Percentiles rank a stretch among this genome's conserved stretches.
phyloP scores from a whole-genome alignment of 2,113 vertebrate species.

The Phyllopteryx taeniolatus region DNA sequence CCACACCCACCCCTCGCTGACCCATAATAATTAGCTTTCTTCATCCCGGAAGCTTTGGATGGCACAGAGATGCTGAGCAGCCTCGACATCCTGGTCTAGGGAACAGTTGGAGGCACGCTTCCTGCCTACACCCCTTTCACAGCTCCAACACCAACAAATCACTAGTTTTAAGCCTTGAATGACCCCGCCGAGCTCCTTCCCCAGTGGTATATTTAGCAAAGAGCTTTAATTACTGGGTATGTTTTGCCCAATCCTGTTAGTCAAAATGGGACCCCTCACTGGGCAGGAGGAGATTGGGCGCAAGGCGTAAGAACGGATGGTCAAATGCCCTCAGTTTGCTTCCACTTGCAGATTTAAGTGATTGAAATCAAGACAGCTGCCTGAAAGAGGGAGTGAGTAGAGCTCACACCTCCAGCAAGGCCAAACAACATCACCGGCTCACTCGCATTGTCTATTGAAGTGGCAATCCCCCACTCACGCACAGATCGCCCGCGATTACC shows the following conservation, averaged over 20 bases:
- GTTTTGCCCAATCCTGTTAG: conserved; percentile 60
- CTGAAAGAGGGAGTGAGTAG: conserved; percentile 29
- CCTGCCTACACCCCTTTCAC: conserved; percentile 55
- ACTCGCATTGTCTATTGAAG: too few species aligned
- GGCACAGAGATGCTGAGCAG: conserved; percentile 44
- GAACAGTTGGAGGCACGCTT: conserved; percentile 60
- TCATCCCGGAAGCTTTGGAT: conserved; percentile 37
- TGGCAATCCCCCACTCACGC: too few species aligned
- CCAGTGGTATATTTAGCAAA: conserved; percentile 37
- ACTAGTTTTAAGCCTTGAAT: conserved; percentile 60
- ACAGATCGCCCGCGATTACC: too few species aligned
- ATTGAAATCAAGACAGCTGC: conserved; percentile 62
- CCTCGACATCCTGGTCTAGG: conserved; percentile 55
- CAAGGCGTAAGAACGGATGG: conserved; percentile 66
- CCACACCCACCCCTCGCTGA: background rate
- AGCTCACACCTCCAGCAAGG: background rate
- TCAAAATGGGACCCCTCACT: conserved; percentile 66
- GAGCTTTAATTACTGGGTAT: conserved; percentile 60
- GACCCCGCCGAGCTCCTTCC: conserved; percentile 34
- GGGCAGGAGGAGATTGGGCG: conserved; percentile 58
- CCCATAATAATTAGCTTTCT: background rate
- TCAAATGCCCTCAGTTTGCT: conserved; percentile 70
- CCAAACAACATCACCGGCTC: background rate
- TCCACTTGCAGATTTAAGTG: conserved; percentile 62
- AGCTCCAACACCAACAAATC: conserved; percentile 63